Evolutionary conservation across 2,113 vertebrate genomes (phyloP), one percentile per base, ranked within the genome.

Genomic region (Pogonocichla stellata): DNA sequence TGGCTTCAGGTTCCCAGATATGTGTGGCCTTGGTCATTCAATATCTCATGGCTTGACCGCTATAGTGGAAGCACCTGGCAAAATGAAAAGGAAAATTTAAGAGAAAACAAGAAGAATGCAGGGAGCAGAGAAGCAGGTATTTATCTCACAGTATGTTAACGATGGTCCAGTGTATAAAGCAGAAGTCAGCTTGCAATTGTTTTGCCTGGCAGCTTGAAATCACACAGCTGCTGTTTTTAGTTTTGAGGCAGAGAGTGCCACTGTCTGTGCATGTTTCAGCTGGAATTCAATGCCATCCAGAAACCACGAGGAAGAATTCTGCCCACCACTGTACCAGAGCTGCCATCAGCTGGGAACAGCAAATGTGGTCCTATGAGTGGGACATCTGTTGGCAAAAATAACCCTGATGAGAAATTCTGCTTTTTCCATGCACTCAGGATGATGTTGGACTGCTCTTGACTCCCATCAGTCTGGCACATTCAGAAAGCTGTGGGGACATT

Each of bases 71-170:
- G 16, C 6, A 79, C 28, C 34, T 70, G 34, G 8, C 8, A 65
- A 84, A 54, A 69, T 8, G 6, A 61, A 61, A 79, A 47, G 20
- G n/a, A 90, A 86, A 82, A 53, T 34, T 29, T 38, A 45, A 71
- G n/a, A 62, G n/a, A 56, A 53, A 69, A 36, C 6, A 22, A 81
- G 29, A 36, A 51, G 12, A 64, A 64, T 34, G 6, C 4, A 5
- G 9, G 2, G 3, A 71, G 23, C 95, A 96, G 95, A 91, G 98
- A 98, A 95, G 93, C 97, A 98, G 98, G 98, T 98, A 98, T 95
- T 96, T 43, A 36, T 84, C 87, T 82, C 33, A 38, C 62, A 64
- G 24, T 58, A 6, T 31, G 10, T 61, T 51, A 75, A 15, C 1
- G 0, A 19, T 40, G 34, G 5, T 56, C 86, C 54, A 17, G 5